A percentile compares a stretch with the other conserved stretches of the same genome.
Evolutionary conservation across 2,888 invertebrate species (phyloP).

Genomic region (Heteromurus nitidus): DNA sequence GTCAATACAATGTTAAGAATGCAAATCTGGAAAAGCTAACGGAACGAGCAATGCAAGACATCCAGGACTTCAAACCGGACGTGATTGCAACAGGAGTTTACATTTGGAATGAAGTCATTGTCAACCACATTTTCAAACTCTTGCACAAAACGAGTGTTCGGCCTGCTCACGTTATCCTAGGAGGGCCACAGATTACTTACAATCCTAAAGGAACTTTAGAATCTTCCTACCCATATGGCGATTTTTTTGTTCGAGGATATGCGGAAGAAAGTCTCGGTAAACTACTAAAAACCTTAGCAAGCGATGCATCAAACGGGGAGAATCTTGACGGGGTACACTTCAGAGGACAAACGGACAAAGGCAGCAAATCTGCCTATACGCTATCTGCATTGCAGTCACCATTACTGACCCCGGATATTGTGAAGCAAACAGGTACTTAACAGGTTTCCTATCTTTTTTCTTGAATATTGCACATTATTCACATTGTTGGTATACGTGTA

Average conservation of each 20-base stretch:
- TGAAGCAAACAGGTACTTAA: constrained; percentile 26
- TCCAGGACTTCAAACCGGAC: constrained; percentile 20
- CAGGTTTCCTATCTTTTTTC: not conserved
- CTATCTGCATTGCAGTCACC: constrained; percentile 22
- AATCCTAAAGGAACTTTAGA: constrained; percentile 32
- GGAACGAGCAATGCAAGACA: not conserved
- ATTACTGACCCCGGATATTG: constrained; percentile 13
- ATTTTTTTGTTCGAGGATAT: constrained; percentile 35
- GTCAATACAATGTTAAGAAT: constrained; percentile 40
- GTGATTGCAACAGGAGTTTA: constrained; percentile 32
- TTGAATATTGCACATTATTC: not conserved
- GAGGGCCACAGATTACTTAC: constrained; percentile 38
- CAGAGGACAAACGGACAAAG: not conserved
- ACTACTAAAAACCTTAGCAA: constrained; percentile 4
- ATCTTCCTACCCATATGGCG: constrained; percentile 11
- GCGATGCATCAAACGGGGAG: not conserved
- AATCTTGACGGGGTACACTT: constrained; percentile 19
- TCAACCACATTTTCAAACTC: constrained; percentile 9
- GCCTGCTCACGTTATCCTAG: constrained; percentile 21
- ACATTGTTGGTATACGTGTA: not conserved
- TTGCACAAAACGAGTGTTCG: not conserved
- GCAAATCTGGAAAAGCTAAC: not conserved
- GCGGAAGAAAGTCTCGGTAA: constrained; percentile 10
- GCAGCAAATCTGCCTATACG: constrained; percentile 1
- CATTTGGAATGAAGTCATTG: constrained; percentile 34